A percentile compares a stretch with the other conserved stretches of the same genome.
Conservation (phyloP, 2,113 vertebrate species). For the Atlantisia rogersi region DNA sequence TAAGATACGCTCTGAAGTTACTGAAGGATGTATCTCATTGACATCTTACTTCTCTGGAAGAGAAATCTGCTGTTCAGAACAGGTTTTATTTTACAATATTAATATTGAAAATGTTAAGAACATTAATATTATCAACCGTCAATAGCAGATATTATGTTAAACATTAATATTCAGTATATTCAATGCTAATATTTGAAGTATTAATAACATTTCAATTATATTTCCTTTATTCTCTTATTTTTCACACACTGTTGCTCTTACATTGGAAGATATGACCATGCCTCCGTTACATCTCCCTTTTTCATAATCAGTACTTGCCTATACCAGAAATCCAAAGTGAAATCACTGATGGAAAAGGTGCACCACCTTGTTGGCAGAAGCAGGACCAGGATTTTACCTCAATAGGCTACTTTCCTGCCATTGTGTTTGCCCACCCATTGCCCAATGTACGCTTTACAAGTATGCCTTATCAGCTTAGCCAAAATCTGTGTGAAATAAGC, state of each 20-base stretch:
- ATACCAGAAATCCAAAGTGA: background rate
- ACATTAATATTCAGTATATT: too few relatives aligned
- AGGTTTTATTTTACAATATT: background rate
- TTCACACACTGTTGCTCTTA: background rate
- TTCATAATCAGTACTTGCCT: background rate
- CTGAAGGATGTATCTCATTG: background rate
- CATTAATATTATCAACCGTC: too few relatives aligned
- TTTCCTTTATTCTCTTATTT: background rate
- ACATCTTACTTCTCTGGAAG: background rate
- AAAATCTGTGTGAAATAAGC: background rate
- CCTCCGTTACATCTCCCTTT: background rate
- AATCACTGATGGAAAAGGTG: background rate
- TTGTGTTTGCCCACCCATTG: background rate
- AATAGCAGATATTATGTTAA: too few relatives aligned
- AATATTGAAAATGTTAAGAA: too few relatives aligned
- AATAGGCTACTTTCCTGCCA: accelerated
- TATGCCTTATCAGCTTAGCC: background rate
- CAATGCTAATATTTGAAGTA: too few relatives aligned
- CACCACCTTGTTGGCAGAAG: background rate
- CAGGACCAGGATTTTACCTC: background rate
- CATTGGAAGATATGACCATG: background rate
- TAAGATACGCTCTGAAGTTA: background rate
- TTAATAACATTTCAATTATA: too few relatives aligned
- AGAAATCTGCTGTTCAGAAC: background rate
- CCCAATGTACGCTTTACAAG: background rate